Evolutionary conservation across 64 coral and sea anemone genomes (phyloP), one percentile per base, ranked within the genome.

Genomic region (Orbicella faveolata): DNA sequence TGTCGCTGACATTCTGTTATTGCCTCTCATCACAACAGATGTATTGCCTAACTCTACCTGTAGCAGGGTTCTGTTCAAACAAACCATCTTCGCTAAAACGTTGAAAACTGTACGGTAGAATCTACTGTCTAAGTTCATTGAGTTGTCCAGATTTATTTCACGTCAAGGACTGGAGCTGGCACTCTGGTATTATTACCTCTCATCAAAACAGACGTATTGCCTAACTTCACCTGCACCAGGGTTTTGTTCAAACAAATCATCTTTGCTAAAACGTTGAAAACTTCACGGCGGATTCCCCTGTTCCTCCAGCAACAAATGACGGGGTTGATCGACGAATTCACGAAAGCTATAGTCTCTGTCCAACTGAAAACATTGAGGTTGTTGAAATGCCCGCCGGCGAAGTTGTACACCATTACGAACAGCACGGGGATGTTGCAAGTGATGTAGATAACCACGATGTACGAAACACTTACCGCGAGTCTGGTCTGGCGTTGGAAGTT

Each of bases 301-400:
- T 89, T 87, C 89, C 87, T 96, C 94, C 94, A 96, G 36, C 90
- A 96, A 59, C 90, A 96, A 18, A 93, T 84, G 21, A 90, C 10
- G 6, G 94, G 90, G 54, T 96, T 96, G 0, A 96, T 54, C 21
- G 59, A 81, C 9, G 94, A 96, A 30, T 93, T 96, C 4, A 84
- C 61, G 74, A 93, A 96, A 17, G 94, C 94, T 34, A 96, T 74
- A 4, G 94, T 96, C 52, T 96, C 90, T 13, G 87, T 75, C 94
- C 90, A 96, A 16, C 94, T 93, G 4, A 79, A 96, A 61, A 96
- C 70, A 77, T 96, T 93, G 30, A 95, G 57, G 6, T 54, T 84
- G 0, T 17, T n/a, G 33, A 96, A 83, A 23, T 88, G 66, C 26
- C 89, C 84, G 23, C 73, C 65, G 48, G 84, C 88, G 4, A 78